Conservation (phyloP, 2,888 invertebrate genomes). For the Gandaritis pyraliata region DNA sequence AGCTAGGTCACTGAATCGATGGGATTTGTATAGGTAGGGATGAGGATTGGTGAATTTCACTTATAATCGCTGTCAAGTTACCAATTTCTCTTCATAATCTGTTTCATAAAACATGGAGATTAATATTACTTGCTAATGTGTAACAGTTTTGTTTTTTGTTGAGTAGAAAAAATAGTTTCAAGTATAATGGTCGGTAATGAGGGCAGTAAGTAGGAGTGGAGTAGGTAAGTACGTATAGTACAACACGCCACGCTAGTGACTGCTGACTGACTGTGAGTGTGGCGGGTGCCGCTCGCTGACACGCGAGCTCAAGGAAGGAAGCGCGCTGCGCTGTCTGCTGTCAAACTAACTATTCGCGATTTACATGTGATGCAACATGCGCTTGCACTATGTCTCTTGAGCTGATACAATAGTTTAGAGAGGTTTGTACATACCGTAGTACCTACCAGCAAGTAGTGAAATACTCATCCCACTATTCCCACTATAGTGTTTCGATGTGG, state of each 20-base stretch:
- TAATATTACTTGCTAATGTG: constrained; percentile 9
- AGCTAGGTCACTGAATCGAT: no score
- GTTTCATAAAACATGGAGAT: constrained; percentile 17
- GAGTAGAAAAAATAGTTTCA: no score
- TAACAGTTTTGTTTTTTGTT: constrained; percentile 22
- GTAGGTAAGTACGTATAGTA: no score
- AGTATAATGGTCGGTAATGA: constrained; percentile 13
- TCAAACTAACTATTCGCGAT: constrained; percentile 28
- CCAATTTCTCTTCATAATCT: constrained; percentile 19
- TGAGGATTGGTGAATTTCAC: not conserved
- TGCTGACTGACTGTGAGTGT: constrained; percentile 13
- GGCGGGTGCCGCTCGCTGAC: not conserved
- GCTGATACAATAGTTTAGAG: constrained; percentile 13
- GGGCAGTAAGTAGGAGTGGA: constrained; percentile 3
- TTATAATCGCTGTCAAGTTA: constrained; percentile 1
- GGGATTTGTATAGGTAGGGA: constrained; percentile 47
- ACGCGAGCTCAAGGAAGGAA: constrained; percentile 41
- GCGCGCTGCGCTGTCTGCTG: constrained; percentile 35
- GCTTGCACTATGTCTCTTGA: constrained; percentile 20
- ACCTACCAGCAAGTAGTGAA: no score
- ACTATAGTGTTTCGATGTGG: no score
- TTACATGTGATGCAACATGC: constrained; percentile 17
- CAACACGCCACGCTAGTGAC: no score
- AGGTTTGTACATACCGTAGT: no score
- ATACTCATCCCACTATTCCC: no score